Conservation (phyloP, 2,797 vertebrate genomes). For the Hylomyscus alleni region DNA sequence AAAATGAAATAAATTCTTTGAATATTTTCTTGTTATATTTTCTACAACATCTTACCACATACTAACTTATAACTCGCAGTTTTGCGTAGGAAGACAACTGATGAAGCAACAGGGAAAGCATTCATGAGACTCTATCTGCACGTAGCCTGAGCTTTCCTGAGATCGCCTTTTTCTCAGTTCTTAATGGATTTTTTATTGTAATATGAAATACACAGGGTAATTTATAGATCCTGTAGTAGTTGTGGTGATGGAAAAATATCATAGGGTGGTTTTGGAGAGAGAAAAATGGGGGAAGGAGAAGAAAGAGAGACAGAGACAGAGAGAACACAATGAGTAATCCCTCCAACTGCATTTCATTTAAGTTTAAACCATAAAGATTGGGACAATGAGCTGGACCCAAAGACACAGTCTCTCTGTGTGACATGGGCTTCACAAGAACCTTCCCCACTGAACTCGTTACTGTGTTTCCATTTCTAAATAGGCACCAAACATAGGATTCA, state of each 20-base stretch:
- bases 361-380: background rate
- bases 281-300: background rate
- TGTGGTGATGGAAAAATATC: too few species aligned
- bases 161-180: background rate
- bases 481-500: too few species aligned
- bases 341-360: background rate
- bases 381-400: background rate
- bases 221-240: background rate
- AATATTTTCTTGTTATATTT: background rate
- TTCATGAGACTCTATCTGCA: background rate
- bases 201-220: background rate
- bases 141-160: background rate
- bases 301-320: background rate
- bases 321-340: background rate
- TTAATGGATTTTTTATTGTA: background rate
- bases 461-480: background rate
- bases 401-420: background rate
- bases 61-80: background rate
- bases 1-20: background rate
- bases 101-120: background rate
- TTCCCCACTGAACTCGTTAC: background rate
- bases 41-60: too few species aligned
- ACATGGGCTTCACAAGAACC: too few species aligned
- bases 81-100: background rate
- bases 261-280: background rate